Evolutionary conservation across 2,113 vertebrate species (phyloP), one percentile per base, ranked within the genome.

Genomic region (Sakesphorus luctuosus): DNA sequence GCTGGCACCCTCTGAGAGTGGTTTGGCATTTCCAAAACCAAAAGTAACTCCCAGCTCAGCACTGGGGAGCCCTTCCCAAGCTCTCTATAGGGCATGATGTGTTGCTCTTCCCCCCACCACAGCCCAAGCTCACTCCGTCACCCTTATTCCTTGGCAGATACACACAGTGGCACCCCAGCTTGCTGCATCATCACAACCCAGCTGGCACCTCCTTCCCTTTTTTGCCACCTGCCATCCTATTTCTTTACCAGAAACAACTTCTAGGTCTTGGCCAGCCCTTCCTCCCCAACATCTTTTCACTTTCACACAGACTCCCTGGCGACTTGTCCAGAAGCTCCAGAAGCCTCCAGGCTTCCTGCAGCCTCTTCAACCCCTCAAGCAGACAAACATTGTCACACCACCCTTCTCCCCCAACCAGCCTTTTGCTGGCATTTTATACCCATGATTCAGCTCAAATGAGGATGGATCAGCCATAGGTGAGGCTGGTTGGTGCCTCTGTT

Each of bases 151-250:
- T 18, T 7, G 1, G 63, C 40, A 53, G 36, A 55, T 44, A 88
- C 75, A 89, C 35, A 83, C 19, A 0, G 43, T 18, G 49, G 18
- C 71, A 47, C 16, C 23, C 23, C 58, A 62, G 31, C 58, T 50
- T 7, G 0, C 2, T 0, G n/a, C 0, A 3, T 33, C 35, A 16
- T 44, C 5, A 1, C 56, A 65, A 16, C 4, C 1, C 6, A 5
- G 25, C 29, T 9, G 2, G 11, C 33, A 59, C 14, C 9, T 84
- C 59, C 66, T 85, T 89, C 84, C 63, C 49, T 36, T 82, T 82
- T 93, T 55, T 6, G 2, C 63, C 2, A 3, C 35, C 40, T 0
- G 0, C 26, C 80, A 50, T 62, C 26, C 68, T 4, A 3, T 59
- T 92, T 84, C 84, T 74, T 68, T 73, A 78, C 24, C 52, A 81